Evolutionary conservation across 2,797 vertebrate species (phyloP).

Genomic region (Tokudaia muenninki): DNA sequence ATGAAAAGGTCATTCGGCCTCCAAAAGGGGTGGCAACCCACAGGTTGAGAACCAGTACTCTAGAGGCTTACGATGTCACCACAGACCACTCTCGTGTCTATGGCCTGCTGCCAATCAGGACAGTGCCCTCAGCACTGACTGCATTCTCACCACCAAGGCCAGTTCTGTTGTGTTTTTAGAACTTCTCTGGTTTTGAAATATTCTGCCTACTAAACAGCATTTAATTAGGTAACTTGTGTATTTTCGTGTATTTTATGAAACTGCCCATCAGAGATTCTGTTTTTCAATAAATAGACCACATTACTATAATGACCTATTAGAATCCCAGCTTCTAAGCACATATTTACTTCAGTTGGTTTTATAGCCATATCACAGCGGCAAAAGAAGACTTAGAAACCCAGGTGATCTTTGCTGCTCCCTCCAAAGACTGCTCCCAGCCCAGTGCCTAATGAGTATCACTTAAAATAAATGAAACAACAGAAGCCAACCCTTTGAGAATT

Average conservation of each 20-base stretch:
- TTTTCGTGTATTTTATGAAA: constrained; percentile 58
- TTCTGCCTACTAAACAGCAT: constrained; percentile 32
- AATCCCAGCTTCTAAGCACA: constrained; percentile 21
- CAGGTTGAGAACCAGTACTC: neutral
- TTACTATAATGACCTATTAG: neutral
- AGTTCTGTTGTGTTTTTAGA: neutral
- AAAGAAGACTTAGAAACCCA: neutral
- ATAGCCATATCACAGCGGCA: neutral
- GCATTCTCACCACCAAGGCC: neutral
- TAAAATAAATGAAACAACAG: constrained; percentile 46
- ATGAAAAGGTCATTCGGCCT: neutral
- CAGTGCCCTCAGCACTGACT: neutral
- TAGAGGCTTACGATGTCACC: neutral
- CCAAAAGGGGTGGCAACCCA: neutral
- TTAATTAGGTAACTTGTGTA: constrained; percentile 39
- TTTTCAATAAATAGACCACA: constrained; percentile 56
- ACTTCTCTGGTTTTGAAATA: constrained; percentile 51
- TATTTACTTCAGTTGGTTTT: constrained; percentile 7
- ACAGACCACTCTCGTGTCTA: no score
- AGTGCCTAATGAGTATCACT: neutral
- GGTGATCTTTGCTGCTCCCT: neutral
- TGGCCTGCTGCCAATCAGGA: neutral
- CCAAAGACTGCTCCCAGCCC: neutral
- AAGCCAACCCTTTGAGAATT: constrained; percentile 22
- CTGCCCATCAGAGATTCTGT: constrained; percentile 47